phyloP scores from a whole-genome alignment of 2,113 vertebrate species.

The Myotis yumanensis region DNA sequence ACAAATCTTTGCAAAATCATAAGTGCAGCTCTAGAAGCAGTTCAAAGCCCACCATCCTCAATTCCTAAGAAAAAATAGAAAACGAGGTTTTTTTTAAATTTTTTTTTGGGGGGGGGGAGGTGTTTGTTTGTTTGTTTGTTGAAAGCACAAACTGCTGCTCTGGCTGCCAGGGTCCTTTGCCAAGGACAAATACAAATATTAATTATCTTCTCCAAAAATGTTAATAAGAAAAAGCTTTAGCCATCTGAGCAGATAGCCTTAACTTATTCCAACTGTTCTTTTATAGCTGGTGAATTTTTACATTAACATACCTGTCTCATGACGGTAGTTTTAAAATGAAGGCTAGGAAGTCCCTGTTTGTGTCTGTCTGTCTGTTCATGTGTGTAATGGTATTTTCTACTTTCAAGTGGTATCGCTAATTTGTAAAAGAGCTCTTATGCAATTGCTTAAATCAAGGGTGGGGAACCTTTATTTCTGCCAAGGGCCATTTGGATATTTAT shows the following conservation, averaged over 20 bases:
- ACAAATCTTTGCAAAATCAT: not conserved
- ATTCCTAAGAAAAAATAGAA: not conserved
- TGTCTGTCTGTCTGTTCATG: not conserved
- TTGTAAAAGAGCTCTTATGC: not conserved
- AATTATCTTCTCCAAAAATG: not conserved
- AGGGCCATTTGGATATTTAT: no score
- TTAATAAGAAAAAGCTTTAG: constrained; percentile 8
- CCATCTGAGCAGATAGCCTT: not conserved
- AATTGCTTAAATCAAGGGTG: no score
- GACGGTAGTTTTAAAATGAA: not conserved
- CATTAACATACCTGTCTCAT: not conserved
- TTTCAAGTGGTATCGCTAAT: not conserved
- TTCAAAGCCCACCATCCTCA: not conserved
- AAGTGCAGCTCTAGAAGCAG: not conserved
- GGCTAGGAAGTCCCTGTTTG: not conserved
- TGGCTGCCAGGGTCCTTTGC: not conserved
- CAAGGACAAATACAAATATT: not conserved
- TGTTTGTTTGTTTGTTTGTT: not conserved
- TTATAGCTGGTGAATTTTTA: not conserved
- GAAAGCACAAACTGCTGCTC: not conserved
- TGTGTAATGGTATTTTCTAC: not conserved
- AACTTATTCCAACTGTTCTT: not conserved
- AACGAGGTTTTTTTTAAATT: not conserved
- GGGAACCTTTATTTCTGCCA: no score
- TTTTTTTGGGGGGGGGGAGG: no score